These are phyloP conservation scores for Pterostichus niger DNA, from an alignment of 2,888 invertebrate genomes.

Conservation along the genomic window DNA sequence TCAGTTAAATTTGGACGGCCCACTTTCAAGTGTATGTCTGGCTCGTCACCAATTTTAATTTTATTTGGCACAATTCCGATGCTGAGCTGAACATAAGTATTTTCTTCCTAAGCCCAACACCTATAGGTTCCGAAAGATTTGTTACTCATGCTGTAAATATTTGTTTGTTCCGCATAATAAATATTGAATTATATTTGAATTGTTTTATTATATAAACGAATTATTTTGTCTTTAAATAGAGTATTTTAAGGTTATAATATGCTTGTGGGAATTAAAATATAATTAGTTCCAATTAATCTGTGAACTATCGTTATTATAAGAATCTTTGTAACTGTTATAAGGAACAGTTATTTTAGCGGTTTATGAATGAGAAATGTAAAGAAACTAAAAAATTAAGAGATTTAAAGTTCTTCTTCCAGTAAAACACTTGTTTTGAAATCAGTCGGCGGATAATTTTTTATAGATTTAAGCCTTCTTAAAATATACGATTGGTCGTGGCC, in stretches of 20 bases:
- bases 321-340: constrained; percentile 46
- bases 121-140: constrained; percentile 56
- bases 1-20: constrained; percentile 65
- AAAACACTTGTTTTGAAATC: constrained; percentile 49
- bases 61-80: constrained; percentile 65
- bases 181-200: constrained; percentile 41
- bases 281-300: constrained; percentile 52
- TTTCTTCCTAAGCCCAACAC: constrained; percentile 47
- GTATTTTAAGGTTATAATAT: constrained; percentile 34
- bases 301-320: constrained; percentile 47
- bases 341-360: constrained; percentile 59
- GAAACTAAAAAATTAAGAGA: constrained; percentile 40
- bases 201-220: constrained; percentile 3
- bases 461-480: constrained; percentile 54
- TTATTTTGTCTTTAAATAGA: not conserved
- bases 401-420: constrained; percentile 13
- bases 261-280: constrained; percentile 53
- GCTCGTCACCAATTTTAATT: constrained; percentile 66
- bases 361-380: constrained; percentile 42
- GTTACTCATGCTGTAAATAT: constrained; percentile 46
- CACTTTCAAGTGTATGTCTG: constrained; percentile 63
- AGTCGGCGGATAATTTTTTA: constrained; percentile 33
- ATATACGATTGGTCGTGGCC: constrained; percentile 55
- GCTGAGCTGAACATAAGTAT: constrained; percentile 38
- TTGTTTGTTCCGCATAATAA: constrained; percentile 46